phyloP scores from a whole-genome alignment of 1,140 invertebrate species.

The Trichonephila clavata region DNA sequence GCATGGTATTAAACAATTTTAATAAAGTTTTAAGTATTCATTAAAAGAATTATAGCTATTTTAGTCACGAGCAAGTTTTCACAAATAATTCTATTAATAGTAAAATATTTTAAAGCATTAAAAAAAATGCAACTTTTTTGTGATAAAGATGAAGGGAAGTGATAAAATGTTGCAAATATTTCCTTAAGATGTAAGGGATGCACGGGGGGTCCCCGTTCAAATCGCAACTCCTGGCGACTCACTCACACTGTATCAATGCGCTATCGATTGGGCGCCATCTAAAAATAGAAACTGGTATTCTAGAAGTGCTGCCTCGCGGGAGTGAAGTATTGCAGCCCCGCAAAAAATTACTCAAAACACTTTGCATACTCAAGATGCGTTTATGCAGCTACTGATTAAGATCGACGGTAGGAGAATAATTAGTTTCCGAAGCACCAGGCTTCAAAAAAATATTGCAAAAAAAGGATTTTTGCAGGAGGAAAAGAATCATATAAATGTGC shows the following conservation, averaged over 20 bases:
- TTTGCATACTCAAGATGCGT: background rate
- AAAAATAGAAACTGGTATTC: constrained; percentile 35
- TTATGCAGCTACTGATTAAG: background rate
- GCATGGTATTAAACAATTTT: no score
- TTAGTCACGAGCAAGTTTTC: background rate
- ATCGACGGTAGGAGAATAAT: background rate
- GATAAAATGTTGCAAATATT: background rate
- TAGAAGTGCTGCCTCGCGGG: constrained; percentile 24
- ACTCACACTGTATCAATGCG: background rate
- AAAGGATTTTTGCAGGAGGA: no score
- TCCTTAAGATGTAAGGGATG: background rate
- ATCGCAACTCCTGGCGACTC: constrained; percentile 12
- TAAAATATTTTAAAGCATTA: background rate
- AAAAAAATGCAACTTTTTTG: background rate
- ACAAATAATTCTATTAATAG: background rate
- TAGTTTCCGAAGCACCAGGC: background rate
- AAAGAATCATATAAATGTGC: no score
- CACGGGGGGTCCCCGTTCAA: background rate
- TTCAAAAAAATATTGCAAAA: no score
- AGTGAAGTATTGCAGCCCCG: constrained; percentile 14
- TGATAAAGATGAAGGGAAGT: background rate
- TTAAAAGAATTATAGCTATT: background rate
- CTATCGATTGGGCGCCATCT: constrained; percentile 32
- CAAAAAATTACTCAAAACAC: background rate
- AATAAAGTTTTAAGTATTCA: background rate